These are phyloP conservation scores for Sacculina carcini DNA, from an alignment of 2,888 invertebrate species.

Conservation along the genomic window DNA sequence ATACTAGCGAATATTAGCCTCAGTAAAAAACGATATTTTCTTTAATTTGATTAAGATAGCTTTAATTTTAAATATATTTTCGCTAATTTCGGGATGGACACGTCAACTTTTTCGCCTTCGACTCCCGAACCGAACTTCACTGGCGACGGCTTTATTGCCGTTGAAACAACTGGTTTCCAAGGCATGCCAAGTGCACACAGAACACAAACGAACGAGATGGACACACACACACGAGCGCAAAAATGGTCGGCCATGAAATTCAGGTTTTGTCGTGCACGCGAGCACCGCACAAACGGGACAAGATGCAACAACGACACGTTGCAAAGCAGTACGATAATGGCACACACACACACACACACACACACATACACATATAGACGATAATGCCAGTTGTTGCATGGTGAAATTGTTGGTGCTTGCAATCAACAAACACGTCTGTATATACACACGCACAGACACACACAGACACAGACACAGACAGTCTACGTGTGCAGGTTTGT, in stretches of 20 bases:
- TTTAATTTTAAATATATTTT: no score
- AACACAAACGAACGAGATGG: background rate
- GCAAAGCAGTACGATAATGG: background rate
- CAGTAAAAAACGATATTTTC: no score
- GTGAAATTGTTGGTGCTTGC: no score
- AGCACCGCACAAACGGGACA: background rate
- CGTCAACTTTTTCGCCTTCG: no score
- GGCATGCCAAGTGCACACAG: no score
- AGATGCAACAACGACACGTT: background rate
- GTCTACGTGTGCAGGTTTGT: background rate
- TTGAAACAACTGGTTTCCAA: no score
- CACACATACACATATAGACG: background rate
- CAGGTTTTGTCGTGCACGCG: background rate
- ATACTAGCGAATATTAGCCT: no score
- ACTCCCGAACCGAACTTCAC: no score
- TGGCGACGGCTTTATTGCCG: no score
- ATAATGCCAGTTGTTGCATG: no score
- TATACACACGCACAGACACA: background rate
- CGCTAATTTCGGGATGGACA: no score
- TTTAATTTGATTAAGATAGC: no score
- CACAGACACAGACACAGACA: background rate
- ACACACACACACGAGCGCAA: slow-evolving; percentile 1
- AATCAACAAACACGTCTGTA: background rate
- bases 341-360: background rate
- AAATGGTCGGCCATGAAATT: slow-evolving; percentile 4